Conservation (phyloP, 2,888 invertebrate species). For the Cinara cedri region DNA sequence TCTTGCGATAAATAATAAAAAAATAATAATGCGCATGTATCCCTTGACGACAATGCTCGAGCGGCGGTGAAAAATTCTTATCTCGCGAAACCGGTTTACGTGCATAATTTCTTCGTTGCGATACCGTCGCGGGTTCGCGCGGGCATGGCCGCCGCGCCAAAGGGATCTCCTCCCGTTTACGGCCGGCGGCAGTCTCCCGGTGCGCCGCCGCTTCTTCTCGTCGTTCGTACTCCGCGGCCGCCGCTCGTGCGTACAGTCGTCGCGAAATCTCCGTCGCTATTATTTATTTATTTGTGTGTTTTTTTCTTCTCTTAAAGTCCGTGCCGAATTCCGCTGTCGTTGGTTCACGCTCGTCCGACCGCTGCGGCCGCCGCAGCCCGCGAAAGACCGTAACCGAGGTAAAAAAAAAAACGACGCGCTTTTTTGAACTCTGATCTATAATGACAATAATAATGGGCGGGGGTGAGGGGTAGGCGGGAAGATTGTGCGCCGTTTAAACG, state of each 20-base stretch:
- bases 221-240: background rate
- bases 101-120: slow-evolving; percentile 46
- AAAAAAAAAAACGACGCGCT: too few species aligned
- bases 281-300: too few species aligned
- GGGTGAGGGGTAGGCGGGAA: too few species aligned
- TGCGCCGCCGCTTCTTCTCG: slow-evolving; percentile 1
- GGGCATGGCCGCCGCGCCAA: background rate
- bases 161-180: slow-evolving; percentile 10
- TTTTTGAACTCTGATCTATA: too few species aligned
- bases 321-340: background rate
- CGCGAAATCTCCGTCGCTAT: too few species aligned
- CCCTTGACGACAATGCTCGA: slow-evolving; percentile 53
- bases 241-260: background rate
- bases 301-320: too few species aligned
- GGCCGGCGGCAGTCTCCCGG: slow-evolving; percentile 23
- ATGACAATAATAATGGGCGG: too few species aligned
- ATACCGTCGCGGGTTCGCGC: background rate
- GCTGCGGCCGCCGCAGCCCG: too few species aligned
- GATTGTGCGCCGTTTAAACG: too few species aligned
- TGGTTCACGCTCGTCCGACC: too few species aligned
- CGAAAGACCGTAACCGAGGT: too few species aligned
- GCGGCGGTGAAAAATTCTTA: slow-evolving; percentile 41
- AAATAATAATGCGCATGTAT: background rate
- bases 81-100: slow-evolving; percentile 52
- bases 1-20: background rate